Conservation (phyloP, 2,113 vertebrate species). For the Caracal caracal region DNA sequence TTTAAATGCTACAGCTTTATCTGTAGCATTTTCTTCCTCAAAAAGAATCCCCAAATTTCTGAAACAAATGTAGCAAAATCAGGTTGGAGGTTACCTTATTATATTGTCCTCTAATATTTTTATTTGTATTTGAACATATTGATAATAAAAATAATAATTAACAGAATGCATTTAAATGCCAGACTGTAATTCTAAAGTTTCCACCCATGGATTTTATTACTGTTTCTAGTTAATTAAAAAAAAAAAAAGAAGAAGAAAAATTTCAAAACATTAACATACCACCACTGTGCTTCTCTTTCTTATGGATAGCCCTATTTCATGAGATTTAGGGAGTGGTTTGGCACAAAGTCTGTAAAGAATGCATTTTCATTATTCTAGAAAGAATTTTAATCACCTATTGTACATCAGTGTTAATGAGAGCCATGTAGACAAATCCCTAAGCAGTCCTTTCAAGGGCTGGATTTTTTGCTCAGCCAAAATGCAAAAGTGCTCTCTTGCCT, state of each 20-base stretch:
- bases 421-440: slow-evolving; percentile 55
- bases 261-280: not conserved
- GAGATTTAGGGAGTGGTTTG: not conserved
- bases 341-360: not conserved
- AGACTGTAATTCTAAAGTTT: slow-evolving; percentile 4
- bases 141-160: slow-evolving; percentile 49
- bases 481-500: not conserved
- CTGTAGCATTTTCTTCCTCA: not conserved
- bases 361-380: slow-evolving; percentile 1
- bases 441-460: slow-evolving; percentile 24
- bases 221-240: slow-evolving; percentile 7
- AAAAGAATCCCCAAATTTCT: not conserved
- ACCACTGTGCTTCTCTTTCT: not conserved
- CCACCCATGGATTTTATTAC: not conserved
- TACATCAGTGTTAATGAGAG: slow-evolving; percentile 53
- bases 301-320: not conserved
- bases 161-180: not conserved
- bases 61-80: not conserved
- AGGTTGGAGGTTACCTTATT: not conserved
- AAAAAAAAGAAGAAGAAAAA: not conserved
- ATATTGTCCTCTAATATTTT: not conserved
- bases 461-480: slow-evolving; percentile 24
- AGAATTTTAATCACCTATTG: not conserved
- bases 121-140: not conserved
- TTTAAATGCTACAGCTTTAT: not conserved